Conservation (phyloP, 1,140 invertebrate genomes). For the Lanistes nyassanus region DNA sequence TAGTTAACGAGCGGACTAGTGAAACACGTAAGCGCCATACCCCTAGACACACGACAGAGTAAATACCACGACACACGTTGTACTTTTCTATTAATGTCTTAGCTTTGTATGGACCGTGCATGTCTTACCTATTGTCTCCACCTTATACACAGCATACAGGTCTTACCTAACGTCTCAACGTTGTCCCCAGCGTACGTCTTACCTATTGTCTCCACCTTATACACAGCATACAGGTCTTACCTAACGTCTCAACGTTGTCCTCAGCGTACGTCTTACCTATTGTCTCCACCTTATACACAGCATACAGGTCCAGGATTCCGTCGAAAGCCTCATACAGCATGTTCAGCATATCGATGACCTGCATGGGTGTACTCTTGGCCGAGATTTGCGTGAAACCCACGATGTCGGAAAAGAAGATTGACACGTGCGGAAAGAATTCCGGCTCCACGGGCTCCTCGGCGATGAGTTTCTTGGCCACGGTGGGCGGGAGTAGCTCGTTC, state of each 20-base stretch:
- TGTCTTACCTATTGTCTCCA: too few species aligned
- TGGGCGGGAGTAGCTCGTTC: constrained; percentile 43
- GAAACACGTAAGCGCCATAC: too few species aligned
- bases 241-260: too few species aligned
- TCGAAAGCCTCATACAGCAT: constrained; percentile 54
- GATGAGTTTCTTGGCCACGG: constrained; percentile 38
- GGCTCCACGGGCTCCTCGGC: constrained; percentile 46
- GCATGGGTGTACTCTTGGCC: constrained; percentile 81
- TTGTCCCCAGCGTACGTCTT: too few species aligned
- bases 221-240: background rate
- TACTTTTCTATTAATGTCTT: too few species aligned
- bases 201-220: too few species aligned
- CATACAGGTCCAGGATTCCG: constrained; percentile 45
- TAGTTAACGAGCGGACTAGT: too few species aligned
- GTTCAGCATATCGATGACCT: constrained; percentile 69
- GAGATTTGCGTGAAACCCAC: constrained; percentile 82
- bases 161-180: too few species aligned
- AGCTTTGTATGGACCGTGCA: too few species aligned
- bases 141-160: background rate
- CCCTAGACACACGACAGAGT: too few species aligned
- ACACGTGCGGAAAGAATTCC: constrained; percentile 60
- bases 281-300: constrained; percentile 58
- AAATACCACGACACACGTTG: too few species aligned
- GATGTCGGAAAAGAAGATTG: constrained; percentile 78
- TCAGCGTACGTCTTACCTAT: constrained; percentile 46